Percentiles rank a stretch among this genome's conserved stretches.
Evolutionary conservation across 2,113 vertebrate genomes (phyloP).

Genomic region (Leucosticte australis): DNA sequence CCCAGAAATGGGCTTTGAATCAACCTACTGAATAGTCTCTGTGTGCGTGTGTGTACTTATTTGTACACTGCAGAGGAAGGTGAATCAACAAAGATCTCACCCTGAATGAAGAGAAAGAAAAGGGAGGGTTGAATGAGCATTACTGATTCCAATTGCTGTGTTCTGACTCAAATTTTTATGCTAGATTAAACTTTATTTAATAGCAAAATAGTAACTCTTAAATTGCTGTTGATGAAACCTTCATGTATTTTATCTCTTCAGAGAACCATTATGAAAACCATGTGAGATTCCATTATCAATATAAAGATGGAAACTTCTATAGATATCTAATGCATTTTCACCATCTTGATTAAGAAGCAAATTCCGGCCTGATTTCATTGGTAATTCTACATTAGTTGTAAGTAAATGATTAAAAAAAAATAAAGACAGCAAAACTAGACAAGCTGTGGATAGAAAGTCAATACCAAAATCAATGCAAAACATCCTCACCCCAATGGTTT

Average conservation of each 20-base stretch:
- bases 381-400: not conserved
- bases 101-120: not conserved
- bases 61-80: not conserved
- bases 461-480: not conserved
- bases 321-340: not conserved
- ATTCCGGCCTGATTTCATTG: not conserved
- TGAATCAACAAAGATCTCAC: not conserved
- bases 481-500: not conserved
- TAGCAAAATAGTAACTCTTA: not conserved
- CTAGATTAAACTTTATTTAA: not conserved
- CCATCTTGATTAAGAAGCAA: not conserved
- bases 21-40: not conserved
- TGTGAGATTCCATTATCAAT: not conserved
- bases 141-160: not conserved
- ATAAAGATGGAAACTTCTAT: not conserved
- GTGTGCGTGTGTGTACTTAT: not conserved
- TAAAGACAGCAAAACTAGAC: not conserved
- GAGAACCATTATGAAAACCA: not conserved
- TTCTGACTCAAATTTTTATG: not conserved
- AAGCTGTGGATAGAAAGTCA: not conserved
- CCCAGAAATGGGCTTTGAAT: not conserved
- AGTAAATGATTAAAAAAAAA: not conserved
- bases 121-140: not conserved
- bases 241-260: not conserved
- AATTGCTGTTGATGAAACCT: not conserved